These are phyloP conservation scores for Pecten maximus DNA, from an alignment of 2,888 invertebrate species.

Conservation along the genomic window DNA sequence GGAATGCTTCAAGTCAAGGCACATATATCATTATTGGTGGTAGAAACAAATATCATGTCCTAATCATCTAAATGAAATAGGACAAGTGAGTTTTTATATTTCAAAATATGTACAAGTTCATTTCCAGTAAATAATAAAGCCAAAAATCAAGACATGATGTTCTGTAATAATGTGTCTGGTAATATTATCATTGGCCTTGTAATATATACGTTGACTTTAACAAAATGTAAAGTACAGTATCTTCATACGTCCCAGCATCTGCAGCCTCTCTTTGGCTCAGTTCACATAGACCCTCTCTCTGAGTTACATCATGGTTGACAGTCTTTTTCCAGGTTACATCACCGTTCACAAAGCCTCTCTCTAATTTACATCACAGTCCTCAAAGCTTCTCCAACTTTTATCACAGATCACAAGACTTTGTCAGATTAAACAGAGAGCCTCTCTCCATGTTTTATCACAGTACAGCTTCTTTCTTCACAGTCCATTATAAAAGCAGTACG, in stretches of 20 bases:
- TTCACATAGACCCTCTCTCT: background rate
- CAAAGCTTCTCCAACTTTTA: background rate
- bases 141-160: conserved; percentile 7
- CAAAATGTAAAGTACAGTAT: background rate
- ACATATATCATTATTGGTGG: background rate
- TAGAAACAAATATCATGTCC: background rate
- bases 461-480: background rate
- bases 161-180: background rate
- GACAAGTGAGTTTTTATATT: background rate
- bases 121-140: background rate
- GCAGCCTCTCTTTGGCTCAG: background rate
- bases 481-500: background rate
- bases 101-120: background rate
- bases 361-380: background rate
- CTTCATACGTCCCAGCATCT: background rate
- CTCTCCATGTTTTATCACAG: background rate
- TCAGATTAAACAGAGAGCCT: background rate
- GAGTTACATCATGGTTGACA: background rate
- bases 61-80: background rate
- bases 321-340: background rate
- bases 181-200: background rate
- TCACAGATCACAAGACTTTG: background rate
- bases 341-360: background rate
- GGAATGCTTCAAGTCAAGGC: conserved; percentile 3
- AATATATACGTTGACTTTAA: background rate